Evolutionary conservation across 1,140 invertebrate species (phyloP).

Genomic region (Saccostrea cuccullata): DNA sequence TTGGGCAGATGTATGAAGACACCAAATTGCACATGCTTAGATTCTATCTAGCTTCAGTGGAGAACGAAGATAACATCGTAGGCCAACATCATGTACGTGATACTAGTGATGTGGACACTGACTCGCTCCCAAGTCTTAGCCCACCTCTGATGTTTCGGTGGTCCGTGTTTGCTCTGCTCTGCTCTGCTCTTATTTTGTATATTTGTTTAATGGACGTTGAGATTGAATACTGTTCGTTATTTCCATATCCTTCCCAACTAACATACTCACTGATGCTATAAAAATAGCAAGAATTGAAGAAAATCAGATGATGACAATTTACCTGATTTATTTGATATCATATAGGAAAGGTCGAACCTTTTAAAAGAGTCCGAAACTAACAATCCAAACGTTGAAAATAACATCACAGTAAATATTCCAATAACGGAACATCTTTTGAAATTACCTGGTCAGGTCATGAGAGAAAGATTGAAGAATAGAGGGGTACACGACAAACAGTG

Average conservation of each 20-base stretch:
- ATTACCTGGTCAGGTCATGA: no score
- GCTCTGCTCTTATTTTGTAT: no score
- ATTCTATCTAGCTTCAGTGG: conserved; percentile 44
- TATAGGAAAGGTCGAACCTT: neutral
- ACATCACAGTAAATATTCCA: no score
- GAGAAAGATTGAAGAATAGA: neutral
- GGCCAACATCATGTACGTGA: neutral
- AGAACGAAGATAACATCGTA: neutral
- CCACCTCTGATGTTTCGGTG: no score
- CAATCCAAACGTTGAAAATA: no score
- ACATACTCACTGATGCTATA: neutral
- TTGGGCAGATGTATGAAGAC: conserved; percentile 43
- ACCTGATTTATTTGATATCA: neutral
- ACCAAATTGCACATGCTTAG: conserved; percentile 45
- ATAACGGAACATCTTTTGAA: no score
- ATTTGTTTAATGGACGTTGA: no score
- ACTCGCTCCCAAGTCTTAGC: neutral
- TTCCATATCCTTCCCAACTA: no score
- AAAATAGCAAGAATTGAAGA: conserved; percentile 1
- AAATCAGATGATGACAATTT: neutral
- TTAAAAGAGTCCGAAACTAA: neutral
- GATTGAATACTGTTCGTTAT: no score
- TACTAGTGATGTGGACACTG: neutral
- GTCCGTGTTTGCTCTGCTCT: no score
- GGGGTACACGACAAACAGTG: conserved; percentile 9